Percentiles rank a stretch among this genome's conserved stretches.
Evolutionary conservation across 2,113 vertebrate species (phyloP).

Genomic region (Siniperca chuatsi): DNA sequence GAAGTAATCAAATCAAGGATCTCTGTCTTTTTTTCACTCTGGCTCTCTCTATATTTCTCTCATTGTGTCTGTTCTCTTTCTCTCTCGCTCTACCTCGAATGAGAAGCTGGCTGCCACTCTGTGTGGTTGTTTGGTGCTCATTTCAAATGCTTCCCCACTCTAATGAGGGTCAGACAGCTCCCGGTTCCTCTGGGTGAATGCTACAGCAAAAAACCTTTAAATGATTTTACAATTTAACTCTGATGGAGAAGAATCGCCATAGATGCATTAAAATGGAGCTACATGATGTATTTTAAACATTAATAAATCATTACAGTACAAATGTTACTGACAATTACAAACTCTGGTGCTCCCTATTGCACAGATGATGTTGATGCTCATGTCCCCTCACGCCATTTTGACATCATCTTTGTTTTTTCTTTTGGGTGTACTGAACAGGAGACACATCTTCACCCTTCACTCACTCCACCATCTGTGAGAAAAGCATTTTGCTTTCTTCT

Average conservation of each 20-base stretch:
- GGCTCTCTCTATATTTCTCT: slow-evolving; percentile 15
- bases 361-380: background rate
- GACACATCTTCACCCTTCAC: background rate
- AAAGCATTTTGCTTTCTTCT: background rate
- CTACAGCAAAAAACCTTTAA: background rate
- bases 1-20: slow-evolving; percentile 76
- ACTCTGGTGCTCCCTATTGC: background rate
- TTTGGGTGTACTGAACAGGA: background rate
- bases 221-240: background rate
- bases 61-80: background rate
- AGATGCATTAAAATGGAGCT: background rate
- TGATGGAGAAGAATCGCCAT: background rate
- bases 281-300: background rate
- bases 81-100: slow-evolving; percentile 57
- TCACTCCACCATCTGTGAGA: background rate
- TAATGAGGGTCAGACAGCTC: slow-evolving; percentile 36
- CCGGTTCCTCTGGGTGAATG: slow-evolving; percentile 31
- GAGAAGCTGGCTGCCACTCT: slow-evolving; percentile 59
- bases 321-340: background rate
- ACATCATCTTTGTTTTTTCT: background rate
- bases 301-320: background rate
- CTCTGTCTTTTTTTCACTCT: slow-evolving; percentile 19
- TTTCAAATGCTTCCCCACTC: slow-evolving; percentile 37
- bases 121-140: slow-evolving; percentile 26
- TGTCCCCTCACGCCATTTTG: background rate